Evolutionary conservation across 2,113 vertebrate species (phyloP), one percentile per base, ranked within the genome.

Genomic region (Larimichthys polyactis): DNA sequence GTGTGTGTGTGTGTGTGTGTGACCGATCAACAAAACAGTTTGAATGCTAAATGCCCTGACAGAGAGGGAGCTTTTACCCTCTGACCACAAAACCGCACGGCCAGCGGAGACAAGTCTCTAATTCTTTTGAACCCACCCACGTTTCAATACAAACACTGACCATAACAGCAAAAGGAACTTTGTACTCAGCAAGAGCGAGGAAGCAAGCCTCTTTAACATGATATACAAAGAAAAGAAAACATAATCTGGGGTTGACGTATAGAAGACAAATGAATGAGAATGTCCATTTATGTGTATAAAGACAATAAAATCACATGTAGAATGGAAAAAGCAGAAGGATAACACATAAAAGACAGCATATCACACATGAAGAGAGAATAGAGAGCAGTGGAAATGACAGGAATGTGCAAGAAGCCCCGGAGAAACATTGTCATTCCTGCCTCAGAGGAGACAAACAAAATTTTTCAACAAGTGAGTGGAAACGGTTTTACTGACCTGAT

Each of bases 401-500:
- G 74, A 88, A 89, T 83, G 72, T 86, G 69, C 70, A 77, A 72
- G 51, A 58, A 75, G 27, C 80, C 43, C 80, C 43, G 51, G 36
- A 68, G 66, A 82, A 57, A 71, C 64, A 68, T 43, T 84, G 77
- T 57, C 63, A 77, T 75, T 44, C 9, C 44, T 72, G 29, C 24
- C 29, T 69, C 17, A 72, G 69, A 55, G 43, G 36, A 80, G 46
- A 51, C 27, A 44, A 57, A 81, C n/a, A 19, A 22, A 49, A 27
- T 27, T 67, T 79, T 67, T 10, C 48, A 74, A 29, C 3, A 64
- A 85, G 69, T 70, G 52, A 62, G 36, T 29, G 27, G 54, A 78
- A 76, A 81, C 44, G 22, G 3, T 57, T 64, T 64, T 77, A 91
- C 94, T 88, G 65, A 94, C 94, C 93, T 91, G 86, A 75, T 85